These are phyloP conservation scores for Fistularia tabacaria DNA, from an alignment of 2,797 vertebrate genomes.

Conservation along the genomic window DNA sequence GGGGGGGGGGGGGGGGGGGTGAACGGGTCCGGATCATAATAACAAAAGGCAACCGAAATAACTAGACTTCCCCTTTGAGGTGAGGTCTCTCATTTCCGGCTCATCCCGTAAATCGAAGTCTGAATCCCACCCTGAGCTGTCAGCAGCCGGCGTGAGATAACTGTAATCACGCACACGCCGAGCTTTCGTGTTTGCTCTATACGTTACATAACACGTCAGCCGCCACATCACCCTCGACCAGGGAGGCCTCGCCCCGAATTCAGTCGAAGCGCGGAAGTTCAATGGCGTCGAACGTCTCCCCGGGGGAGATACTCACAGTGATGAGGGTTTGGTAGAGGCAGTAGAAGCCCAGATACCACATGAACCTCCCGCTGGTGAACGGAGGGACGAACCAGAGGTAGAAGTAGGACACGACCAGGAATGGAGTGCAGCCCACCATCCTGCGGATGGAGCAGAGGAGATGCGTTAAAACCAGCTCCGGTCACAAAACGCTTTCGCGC, in stretches of 20 bases:
- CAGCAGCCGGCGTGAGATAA: conserved; percentile 17
- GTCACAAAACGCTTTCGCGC: conserved; percentile 2
- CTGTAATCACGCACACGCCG: conserved; percentile 26
- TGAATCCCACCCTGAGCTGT: conserved; percentile 28
- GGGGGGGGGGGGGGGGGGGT: neutral
- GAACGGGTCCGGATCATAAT: conserved; percentile 40
- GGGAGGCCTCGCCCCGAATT: neutral
- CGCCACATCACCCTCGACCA: neutral
- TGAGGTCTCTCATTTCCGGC: conserved; percentile 40
- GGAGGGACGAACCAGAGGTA: conserved; percentile 93
- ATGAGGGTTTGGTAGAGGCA: conserved; percentile 92
- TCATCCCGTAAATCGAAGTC: conserved; percentile 42
- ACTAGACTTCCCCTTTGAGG: conserved; percentile 51
- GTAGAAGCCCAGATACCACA: conserved; percentile 90
- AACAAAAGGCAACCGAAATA: conserved; percentile 66
- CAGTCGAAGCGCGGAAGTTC: no score
- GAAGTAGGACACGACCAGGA: conserved; percentile 87
- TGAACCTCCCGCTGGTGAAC: conserved; percentile 77
- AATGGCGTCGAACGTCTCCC: no score
- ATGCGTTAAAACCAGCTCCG: neutral
- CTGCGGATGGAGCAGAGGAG: conserved; percentile 56
- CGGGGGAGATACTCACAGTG: conserved; percentile 81
- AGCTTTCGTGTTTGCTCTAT: conserved; percentile 19
- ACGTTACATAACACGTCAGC: conserved; percentile 2
- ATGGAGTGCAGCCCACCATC: conserved; percentile 90